phyloP scores from a whole-genome alignment of 2,888 invertebrate genomes.

The Rhopalosiphum nymphaeae region DNA sequence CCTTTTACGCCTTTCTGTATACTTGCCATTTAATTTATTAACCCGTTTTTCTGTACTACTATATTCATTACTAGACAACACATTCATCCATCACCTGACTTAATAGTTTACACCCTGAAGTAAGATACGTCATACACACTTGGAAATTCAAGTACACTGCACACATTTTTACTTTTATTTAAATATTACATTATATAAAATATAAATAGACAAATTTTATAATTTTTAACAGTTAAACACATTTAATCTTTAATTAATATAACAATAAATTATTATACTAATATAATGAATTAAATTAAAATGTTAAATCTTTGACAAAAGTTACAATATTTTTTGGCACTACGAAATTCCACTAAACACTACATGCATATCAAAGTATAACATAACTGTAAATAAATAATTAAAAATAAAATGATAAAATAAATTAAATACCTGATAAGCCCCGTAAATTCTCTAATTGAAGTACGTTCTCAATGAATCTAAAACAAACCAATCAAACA shows the following conservation, averaged over 20 bases:
- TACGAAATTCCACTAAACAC: too few species aligned
- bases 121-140: slow-evolving; percentile 32
- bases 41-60: not conserved
- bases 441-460: not conserved
- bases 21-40: not conserved
- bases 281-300: not conserved
- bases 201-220: not conserved
- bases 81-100: slow-evolving; percentile 23
- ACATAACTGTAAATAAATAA: not conserved
- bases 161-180: not conserved
- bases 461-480: not conserved
- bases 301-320: not conserved
- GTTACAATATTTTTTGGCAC: not conserved
- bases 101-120: slow-evolving; percentile 34
- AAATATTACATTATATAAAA: not conserved
- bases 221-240: not conserved
- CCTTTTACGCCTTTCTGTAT: not conserved
- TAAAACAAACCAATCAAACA: not conserved
- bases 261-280: not conserved
- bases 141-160: not conserved
- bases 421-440: slow-evolving; percentile 6
- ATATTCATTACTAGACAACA: not conserved
- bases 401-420: not conserved
- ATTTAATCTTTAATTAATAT: not conserved
- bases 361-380: not conserved